Evolutionary conservation across 2,888 invertebrate genomes (phyloP).

Genomic region (Papilio protenor): DNA sequence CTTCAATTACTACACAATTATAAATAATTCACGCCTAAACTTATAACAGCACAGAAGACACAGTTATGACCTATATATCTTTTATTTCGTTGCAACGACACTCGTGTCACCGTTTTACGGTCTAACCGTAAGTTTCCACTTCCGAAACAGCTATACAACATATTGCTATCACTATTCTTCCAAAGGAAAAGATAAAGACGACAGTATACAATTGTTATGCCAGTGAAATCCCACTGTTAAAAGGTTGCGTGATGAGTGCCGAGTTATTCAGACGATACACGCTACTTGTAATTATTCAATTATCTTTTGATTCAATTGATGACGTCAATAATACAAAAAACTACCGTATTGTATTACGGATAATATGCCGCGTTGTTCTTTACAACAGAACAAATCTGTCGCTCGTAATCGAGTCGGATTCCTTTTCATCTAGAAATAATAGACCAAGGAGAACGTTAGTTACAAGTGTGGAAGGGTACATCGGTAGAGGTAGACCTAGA

Average conservation of each 20-base stretch:
- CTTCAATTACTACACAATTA: slow-evolving; percentile 6
- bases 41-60: slow-evolving; percentile 37
- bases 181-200: background rate
- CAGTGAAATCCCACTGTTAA: background rate
- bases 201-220: background rate
- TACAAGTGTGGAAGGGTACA: too few species aligned
- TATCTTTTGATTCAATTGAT: slow-evolving; percentile 14
- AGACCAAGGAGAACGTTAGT: background rate
- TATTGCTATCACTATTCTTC: background rate
- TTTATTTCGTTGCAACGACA: background rate
- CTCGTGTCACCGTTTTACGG: slow-evolving; percentile 10
- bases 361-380: background rate
- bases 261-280: slow-evolving; percentile 29
- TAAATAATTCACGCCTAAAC: slow-evolving; percentile 34
- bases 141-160: background rate
- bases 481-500: too few species aligned
- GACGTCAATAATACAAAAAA: slow-evolving; percentile 11
- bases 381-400: background rate
- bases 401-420: background rate
- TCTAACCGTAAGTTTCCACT: background rate
- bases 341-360: slow-evolving; percentile 8
- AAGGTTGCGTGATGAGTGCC: slow-evolving; percentile 28
- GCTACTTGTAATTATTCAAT: slow-evolving; percentile 32
- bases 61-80: slow-evolving; percentile 31
- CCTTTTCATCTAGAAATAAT: background rate